Percentiles rank a stretch among this genome's conserved stretches.
Conservation (phyloP, 2,888 invertebrate genomes). For the Acanthosepion pharaonis region DNA sequence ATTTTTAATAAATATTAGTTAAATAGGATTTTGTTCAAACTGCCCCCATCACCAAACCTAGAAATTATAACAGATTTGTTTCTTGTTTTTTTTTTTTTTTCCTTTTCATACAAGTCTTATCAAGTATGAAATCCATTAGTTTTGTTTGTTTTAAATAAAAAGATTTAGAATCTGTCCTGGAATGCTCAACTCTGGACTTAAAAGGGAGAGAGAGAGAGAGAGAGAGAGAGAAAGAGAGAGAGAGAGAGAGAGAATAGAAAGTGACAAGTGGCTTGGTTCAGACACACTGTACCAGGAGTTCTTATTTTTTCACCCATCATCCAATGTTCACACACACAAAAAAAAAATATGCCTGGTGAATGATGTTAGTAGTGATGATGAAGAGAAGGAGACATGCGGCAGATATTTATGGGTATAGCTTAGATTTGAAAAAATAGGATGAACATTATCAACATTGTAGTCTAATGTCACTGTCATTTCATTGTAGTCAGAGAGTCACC, state of each 20-base stretch:
- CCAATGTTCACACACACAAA: not conserved
- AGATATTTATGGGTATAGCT: not conserved
- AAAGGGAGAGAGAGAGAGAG: not conserved
- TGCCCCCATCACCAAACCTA: not conserved
- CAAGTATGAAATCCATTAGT: not conserved
- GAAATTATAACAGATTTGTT: not conserved
- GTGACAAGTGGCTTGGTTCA: not conserved
- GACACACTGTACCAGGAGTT: not conserved
- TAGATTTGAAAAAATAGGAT: not conserved
- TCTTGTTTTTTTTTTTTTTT: not conserved
- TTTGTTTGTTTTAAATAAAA: not conserved
- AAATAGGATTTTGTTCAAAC: not conserved
- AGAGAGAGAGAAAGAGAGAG: not conserved
- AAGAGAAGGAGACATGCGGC: not conserved
- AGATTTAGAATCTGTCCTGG: not conserved
- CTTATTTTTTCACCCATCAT: not conserved
- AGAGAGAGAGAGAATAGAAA: not conserved
- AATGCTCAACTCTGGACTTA: not conserved
- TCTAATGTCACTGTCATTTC: slow-evolving; percentile 4
- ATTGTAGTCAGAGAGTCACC: not conserved
- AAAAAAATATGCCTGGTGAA: not conserved
- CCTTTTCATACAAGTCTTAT: not conserved
- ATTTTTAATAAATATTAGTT: not conserved
- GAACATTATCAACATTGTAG: slow-evolving; percentile 35
- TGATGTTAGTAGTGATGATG: not conserved